Base-by-base conservation (phyloP, 2,113 vertebrate genomes). In the Oenanthe melanoleuca region DNA sequence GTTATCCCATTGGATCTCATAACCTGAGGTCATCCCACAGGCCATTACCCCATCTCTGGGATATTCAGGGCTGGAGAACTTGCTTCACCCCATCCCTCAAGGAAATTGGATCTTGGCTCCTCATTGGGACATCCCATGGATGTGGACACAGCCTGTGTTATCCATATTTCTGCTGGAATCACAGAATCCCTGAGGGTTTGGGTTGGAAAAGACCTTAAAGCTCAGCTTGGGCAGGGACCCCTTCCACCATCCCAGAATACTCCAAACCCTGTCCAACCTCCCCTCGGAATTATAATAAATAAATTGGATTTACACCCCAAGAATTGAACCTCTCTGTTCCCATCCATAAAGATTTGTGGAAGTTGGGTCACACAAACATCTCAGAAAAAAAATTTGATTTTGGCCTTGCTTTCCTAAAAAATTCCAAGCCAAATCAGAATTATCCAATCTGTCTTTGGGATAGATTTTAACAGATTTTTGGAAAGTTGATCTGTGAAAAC, bases 101-200 rank as follows among this genome's bases (percentile, higher is more conserved):
- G 21, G 49, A 40, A 37, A 20, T 60, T 14, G 25, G 5, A 8
- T 42, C 64, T 78, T 49, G 42, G 60, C 16, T 85, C 40, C 55
- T 28, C 14, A 1, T 0, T 11, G 40, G 28, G 20, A 34, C 13
- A 15, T 15, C 14, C 53, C 34, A 1, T 2, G 37, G 44, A 3
- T 5, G 4, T 2, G 7, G 29, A 3, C 21, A 22, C 23, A 42
- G 44, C 6, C 66, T 14, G 34, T 9, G 12, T 56, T 37, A 12
- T 18, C 25, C 33, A 2, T 6, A 11, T n/a, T 60, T n/a, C 37
- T 59, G 26, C 5, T 37, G 60, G 52, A 50, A 72, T 24, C 52
- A 5, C 28, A 14, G 37, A 52, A 66, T 52, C 7, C 44, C 19
- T 6, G 12, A 45, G 45, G 15, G 0, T 24, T 45, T 38, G 52